A percentile compares a stretch with the other conserved stretches of the same genome.
Evolutionary conservation across 2,113 vertebrate species (phyloP).

Genomic region (Eulemur macaco): DNA sequence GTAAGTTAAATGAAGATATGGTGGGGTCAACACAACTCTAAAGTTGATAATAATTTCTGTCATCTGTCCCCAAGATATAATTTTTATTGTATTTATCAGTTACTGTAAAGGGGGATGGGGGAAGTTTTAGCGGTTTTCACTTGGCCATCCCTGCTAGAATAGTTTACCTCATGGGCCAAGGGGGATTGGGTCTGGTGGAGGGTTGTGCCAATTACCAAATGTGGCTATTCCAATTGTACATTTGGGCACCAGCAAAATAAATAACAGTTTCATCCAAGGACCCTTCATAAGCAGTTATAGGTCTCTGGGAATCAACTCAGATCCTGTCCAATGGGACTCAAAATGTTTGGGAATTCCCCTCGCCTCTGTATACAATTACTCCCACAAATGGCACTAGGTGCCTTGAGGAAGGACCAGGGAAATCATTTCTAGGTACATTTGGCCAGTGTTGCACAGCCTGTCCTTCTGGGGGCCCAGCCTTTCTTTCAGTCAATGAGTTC

Average conservation of each 20-base stretch:
- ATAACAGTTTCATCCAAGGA: background rate
- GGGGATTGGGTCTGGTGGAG: background rate
- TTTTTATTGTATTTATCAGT: background rate
- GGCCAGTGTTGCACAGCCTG: background rate
- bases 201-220: background rate
- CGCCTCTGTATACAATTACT: background rate
- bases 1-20: background rate
- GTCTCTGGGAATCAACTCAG: background rate
- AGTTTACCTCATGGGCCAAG: background rate
- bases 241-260: background rate
- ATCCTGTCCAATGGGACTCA: background rate
- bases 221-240: background rate
- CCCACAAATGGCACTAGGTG: background rate
- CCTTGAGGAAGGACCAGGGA: background rate
- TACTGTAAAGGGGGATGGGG: background rate
- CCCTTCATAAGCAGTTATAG: background rate
- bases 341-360: background rate
- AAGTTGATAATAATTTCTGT: background rate
- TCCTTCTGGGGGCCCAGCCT: background rate
- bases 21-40: background rate
- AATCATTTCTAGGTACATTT: background rate
- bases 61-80: background rate
- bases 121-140: background rate
- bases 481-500: background rate
- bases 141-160: background rate